These are phyloP conservation scores for Orius laevigatus DNA, from an alignment of 1,140 invertebrate genomes.

Conservation along the genomic window DNA sequence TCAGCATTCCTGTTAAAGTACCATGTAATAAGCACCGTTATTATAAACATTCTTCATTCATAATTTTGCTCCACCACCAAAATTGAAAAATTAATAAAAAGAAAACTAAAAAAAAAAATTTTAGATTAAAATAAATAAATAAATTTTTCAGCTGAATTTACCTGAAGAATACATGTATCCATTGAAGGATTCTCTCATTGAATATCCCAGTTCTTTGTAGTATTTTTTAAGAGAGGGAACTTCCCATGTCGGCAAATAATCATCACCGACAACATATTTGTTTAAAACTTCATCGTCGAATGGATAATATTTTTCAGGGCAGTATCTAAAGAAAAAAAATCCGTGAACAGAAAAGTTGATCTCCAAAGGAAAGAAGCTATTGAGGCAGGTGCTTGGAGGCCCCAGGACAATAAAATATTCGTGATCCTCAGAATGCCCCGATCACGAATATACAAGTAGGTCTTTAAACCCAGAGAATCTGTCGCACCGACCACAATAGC, in stretches of 20 bases:
- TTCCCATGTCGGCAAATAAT: conserved; percentile 89
- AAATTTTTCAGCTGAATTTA: conserved; percentile 15
- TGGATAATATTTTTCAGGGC: conserved; percentile 79
- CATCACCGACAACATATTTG: conserved; percentile 89
- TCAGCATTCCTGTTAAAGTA: too few relatives aligned
- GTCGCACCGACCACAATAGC: too few relatives aligned
- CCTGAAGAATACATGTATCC: conserved; percentile 48
- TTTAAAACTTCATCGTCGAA: conserved; percentile 65
- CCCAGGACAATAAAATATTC: too few relatives aligned
- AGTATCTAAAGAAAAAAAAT: conserved; percentile 57
- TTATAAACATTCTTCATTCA: background rate
- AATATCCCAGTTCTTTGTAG: conserved; percentile 58
- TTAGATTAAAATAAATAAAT: background rate
- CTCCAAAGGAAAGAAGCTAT: too few relatives aligned
- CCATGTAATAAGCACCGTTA: background rate
- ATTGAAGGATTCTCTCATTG: conserved; percentile 78
- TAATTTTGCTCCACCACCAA: background rate
- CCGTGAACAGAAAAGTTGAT: too few relatives aligned
- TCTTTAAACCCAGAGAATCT: too few relatives aligned
- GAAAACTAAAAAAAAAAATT: conserved; percentile 4
- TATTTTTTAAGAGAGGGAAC: conserved; percentile 66
- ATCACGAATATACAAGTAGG: too few relatives aligned
- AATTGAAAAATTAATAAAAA: conserved; percentile 3
- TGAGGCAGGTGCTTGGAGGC: too few relatives aligned
- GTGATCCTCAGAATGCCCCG: too few relatives aligned